Conservation (phyloP, 2,888 invertebrate species). For the Gasteruption jaculator region DNA sequence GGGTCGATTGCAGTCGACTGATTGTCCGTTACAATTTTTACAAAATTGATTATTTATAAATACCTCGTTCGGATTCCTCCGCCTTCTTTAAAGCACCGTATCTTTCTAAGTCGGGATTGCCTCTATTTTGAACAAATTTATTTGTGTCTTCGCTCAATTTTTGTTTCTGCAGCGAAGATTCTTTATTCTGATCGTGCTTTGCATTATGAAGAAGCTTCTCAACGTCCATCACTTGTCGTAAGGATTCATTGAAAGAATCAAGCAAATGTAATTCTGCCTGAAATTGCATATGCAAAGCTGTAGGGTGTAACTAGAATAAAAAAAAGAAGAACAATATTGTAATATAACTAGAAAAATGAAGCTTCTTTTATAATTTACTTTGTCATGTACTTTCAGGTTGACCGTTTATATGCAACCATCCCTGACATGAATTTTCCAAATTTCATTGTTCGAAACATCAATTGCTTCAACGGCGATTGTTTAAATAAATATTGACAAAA, state of each 20-base stretch:
- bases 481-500: too few relatives aligned
- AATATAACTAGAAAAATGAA: neutral
- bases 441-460: constrained; percentile 14
- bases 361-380: constrained; percentile 24
- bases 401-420: constrained; percentile 12
- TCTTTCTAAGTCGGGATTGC: too few relatives aligned
- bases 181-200: constrained; percentile 32
- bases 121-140: too few relatives aligned
- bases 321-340: constrained; percentile 1
- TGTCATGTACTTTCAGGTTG: constrained; percentile 14
- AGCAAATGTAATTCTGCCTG: constrained; percentile 60
- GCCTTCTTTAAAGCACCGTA: too few relatives aligned
- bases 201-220: constrained; percentile 51
- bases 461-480: too few relatives aligned
- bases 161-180: constrained; percentile 28
- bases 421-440: too few relatives aligned
- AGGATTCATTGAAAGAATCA: constrained; percentile 60
- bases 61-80: too few relatives aligned
- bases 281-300: constrained; percentile 58
- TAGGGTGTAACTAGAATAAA: constrained; percentile 45
- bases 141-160: too few relatives aligned
- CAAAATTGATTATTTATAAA: too few relatives aligned
- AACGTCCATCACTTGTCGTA: constrained; percentile 57
- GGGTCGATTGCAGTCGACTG: too few relatives aligned
- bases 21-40: too few relatives aligned